Evolutionary conservation across 2,113 vertebrate species (phyloP).

Genomic region (Ptyas mucosa): DNA sequence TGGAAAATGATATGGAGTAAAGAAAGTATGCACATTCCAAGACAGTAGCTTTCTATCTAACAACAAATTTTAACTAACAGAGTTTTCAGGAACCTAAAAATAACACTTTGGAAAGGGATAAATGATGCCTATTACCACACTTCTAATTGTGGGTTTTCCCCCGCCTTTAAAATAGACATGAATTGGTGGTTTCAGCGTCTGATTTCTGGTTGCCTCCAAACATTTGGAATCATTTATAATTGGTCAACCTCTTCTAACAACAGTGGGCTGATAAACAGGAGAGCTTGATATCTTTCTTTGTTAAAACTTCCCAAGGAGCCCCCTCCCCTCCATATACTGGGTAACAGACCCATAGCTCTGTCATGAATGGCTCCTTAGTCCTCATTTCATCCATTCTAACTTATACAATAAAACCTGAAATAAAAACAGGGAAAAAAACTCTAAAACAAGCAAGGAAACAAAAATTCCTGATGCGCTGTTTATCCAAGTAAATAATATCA

Average conservation of each 20-base stretch:
- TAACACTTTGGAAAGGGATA: neutral
- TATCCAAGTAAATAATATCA: conserved; percentile 68
- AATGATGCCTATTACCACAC: neutral
- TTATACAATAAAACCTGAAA: conserved; percentile 51
- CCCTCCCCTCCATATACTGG: neutral
- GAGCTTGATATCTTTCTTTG: neutral
- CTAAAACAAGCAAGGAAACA: conserved; percentile 25
- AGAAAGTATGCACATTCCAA: neutral
- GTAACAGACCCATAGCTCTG: neutral
- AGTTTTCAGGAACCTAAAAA: conserved; percentile 9
- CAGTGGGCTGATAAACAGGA: neutral
- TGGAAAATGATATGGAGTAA: neutral
- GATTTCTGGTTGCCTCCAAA: conserved; percentile 2
- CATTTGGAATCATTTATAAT: conserved; percentile 23
- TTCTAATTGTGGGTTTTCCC: neutral
- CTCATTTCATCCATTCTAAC: conserved; percentile 30
- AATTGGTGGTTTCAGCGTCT: neutral
- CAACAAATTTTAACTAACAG: neutral
- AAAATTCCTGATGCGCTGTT: conserved; percentile 59
- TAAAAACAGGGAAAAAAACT: conserved; percentile 26
- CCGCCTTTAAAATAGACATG: neutral
- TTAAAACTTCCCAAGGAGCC: neutral
- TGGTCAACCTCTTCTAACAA: conserved; percentile 16
- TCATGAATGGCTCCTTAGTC: conserved; percentile 29
- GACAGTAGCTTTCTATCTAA: neutral